Conservation (phyloP, 92 coral and sea anemone species). For the Hydrozoanthus gracilis region DNA sequence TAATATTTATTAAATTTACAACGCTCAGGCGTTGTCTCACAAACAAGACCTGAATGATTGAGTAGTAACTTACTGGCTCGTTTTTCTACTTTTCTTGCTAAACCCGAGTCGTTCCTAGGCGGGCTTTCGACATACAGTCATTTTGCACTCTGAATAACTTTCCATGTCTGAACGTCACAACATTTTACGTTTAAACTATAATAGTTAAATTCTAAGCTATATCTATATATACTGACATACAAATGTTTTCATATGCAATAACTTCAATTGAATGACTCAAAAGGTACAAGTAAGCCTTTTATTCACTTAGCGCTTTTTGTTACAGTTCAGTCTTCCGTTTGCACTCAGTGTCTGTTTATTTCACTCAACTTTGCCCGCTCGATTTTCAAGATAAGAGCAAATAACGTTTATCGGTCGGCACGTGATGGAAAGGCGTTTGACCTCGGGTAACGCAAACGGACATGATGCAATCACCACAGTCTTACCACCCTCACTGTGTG, state of each 20-base stretch:
- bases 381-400: background rate
- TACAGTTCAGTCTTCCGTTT: background rate
- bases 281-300: background rate
- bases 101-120: background rate
- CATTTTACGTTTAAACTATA: background rate
- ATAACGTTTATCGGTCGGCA: background rate
- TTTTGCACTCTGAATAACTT: background rate
- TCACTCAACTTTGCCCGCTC: background rate
- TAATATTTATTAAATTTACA: background rate
- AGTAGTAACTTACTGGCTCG: background rate
- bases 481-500: background rate
- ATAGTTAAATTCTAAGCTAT: background rate
- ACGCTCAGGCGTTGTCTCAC: background rate
- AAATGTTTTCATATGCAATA: too few relatives aligned
- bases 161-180: background rate
- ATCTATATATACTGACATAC: too few relatives aligned
- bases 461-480: constrained; percentile 9
- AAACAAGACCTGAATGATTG: too few relatives aligned
- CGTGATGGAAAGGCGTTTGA: background rate
- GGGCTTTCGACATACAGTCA: too few relatives aligned
- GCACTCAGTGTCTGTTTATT: background rate
- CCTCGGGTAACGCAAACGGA: background rate
- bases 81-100: background rate
- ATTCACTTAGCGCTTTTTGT: background rate
- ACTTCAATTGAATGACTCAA: too few relatives aligned